These are phyloP conservation scores for Pyrochroa serraticornis DNA, from an alignment of 2,888 invertebrate species.

Conservation along the genomic window DNA sequence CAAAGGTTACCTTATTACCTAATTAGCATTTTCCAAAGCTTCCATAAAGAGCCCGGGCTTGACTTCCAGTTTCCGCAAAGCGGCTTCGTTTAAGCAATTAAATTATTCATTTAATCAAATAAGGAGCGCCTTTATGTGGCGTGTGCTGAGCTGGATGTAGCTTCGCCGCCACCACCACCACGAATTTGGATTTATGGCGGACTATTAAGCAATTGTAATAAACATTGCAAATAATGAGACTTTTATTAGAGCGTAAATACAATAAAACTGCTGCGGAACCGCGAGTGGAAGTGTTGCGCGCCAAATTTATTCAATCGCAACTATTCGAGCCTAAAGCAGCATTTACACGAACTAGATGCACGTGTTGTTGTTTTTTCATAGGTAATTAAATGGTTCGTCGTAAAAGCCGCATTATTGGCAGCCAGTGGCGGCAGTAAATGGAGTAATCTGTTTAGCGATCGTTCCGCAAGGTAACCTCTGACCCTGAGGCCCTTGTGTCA, in stretches of 20 bases:
- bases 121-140: constrained; percentile 34
- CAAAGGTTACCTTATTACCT: constrained; percentile 27
- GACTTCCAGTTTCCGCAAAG: constrained; percentile 24
- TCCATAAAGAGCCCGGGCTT: constrained; percentile 22
- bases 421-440: constrained; percentile 24
- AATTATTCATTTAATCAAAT: constrained; percentile 41
- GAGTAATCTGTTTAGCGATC: constrained; percentile 44
- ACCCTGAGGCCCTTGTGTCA: constrained; percentile 45
- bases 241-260: constrained; percentile 23
- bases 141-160: constrained; percentile 27
- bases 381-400: too few relatives aligned
- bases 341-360: too few relatives aligned
- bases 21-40: constrained; percentile 29
- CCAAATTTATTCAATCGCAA: too few relatives aligned
- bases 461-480: constrained; percentile 40
- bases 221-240: constrained; percentile 31
- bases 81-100: constrained; percentile 34
- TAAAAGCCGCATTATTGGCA: too few relatives aligned
- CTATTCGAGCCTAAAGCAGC: too few relatives aligned
- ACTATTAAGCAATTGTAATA: constrained; percentile 31
- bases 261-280: constrained; percentile 5
- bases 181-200: constrained; percentile 31
- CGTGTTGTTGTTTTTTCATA: too few relatives aligned
- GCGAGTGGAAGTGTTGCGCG: too few relatives aligned
- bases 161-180: constrained; percentile 14